Base-by-base conservation (phyloP, 2,888 invertebrate genomes). In the Lymantria dispar region DNA sequence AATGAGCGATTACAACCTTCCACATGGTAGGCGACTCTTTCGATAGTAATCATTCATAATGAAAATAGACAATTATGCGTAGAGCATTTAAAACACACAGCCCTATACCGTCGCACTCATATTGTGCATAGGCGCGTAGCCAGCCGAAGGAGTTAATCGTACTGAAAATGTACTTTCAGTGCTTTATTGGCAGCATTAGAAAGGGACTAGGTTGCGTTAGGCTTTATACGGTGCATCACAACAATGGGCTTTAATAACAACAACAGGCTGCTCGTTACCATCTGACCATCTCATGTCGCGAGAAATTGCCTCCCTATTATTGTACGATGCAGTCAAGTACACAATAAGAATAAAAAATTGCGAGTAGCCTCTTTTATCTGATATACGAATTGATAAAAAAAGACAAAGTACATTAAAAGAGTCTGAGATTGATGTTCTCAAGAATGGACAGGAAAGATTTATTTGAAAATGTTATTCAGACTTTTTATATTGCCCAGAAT, bases 171-270 rank as follows among this genome's bases (percentile, higher is more conserved):
- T 75, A 78, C 76, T 81, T 79, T 80, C 74, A 78, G 75, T 81
- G 74, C 74, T 84, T 84, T 85, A 84, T 83, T 79, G 76, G 78
- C 70, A 74, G 80, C 77, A 84, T 87, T 85, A 85, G 83, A 81
- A 79, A 75, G 72, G 74, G 70, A 75, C 74, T 72, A 73, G 68
- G 57, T 70, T 72, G 66, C 68, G 70, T 74, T 63, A 66, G 77
- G 71, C 80, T 81, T 81, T 82, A 85, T 84, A 85, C 73, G 75
- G 80, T 67, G 69, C 78, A 78, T 83, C 78, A 77, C 78, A 85
- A 85, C 85, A 86, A 86, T 84, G 78, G 80, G 74, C 75, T 77
- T 83, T 79, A 83, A 83, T 84, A 85, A 82, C 78, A 75, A 83
- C 78, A 80, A 70, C 72, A 62, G 72, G 71, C 71, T 58, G 78